Evolutionary conservation across 2,888 invertebrate species (phyloP), one percentile per base, ranked within the genome.

Genomic region (Tipula unca): DNA sequence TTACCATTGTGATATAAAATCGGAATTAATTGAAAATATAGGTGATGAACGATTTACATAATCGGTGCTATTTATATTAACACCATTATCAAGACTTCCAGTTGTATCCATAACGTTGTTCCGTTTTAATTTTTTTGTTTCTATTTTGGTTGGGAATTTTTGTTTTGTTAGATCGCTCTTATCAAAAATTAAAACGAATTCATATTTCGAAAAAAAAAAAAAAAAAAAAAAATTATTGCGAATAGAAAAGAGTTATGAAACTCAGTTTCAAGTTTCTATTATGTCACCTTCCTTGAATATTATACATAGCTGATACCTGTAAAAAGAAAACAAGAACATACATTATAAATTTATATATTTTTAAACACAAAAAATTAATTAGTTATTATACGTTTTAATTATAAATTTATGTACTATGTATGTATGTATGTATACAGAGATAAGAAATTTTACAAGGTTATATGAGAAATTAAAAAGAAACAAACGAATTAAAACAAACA

Each of bases 1-100:
- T 93, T 89, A 95, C 96, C 96, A 96, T 91, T 95, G 95, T 86
- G 94, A 93, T 88, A 96, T 95, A 90, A 95, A 96, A 88, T 93
- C 94, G 85, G 94, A 94, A 88, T 95, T 95, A 87, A 96, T 95
- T 87, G 95, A 93, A 90, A 93, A 95, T 88, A 96, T 94, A 85
- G 95, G 94, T 86, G 95, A 94, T 86, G 94, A 92, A 87, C 93
- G 92, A 90, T 94, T 95, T 89, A 89, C 90, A 89, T 92, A 91
- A 88, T 94, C 94, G 87, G 91, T 90, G 89, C 89, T 91, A 87
- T 69, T 69, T 69, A 69, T 69, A 25, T 90, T 90, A 86, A 91
- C 88, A 85, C 87, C 88, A 86, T 42, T 85, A 42, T 88, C 88
- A 29, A 87, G 87, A 86, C 86, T 87, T 85, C 82, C 86, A 69